Base-by-base conservation (phyloP, 2,797 vertebrate species). In the Apogon hyalosoma region DNA sequence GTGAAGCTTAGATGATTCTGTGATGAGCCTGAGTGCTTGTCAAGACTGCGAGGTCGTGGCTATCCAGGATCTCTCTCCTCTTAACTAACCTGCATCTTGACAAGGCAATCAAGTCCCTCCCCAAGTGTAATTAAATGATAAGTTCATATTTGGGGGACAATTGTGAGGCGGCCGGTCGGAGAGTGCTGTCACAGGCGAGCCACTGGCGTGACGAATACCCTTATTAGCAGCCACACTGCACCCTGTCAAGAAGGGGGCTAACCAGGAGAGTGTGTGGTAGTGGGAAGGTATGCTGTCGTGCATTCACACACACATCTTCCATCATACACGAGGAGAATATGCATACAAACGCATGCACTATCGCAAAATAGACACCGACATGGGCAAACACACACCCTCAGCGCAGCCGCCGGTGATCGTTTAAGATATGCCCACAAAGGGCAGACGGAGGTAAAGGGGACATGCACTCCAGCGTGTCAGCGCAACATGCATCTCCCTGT, bases 81-180 rank as follows among this genome's bases (percentile, higher is more conserved):
- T 94, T 96, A 95, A 95, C 94, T 94, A 96, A 94, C 93, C 92
- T 94, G 91, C 92, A 88, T 92, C 93, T 92, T 94, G 92, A 95
- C 93, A 94, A 78, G 92, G 87, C 92, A 94, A 93, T 92, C 94
- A 92, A 84, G 91, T 91, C 80, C 85, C 91, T 87, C 65, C 52
- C 88, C 48, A 52, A 92, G 92, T 90, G 90, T 95, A 96, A 97
- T 96, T 96, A 96, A 96, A 95, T 95, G 95, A 95, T 95, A 96
- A 95, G 93, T 96, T 96, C 93, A 95, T 94, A 94, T 96, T 93
- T 94, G 92, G 93, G 93, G 94, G 94, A 95, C 94, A 93, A 93
- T 94, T 85, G 92, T 91, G 80, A 82, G 86, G 90, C 52, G 58
- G 77, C 56, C 11, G 65, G 75, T 83, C 54, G 61, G 68, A 73